Evolutionary conservation across 2,888 invertebrate genomes (phyloP).

Genomic region (Dicycla oo): DNA sequence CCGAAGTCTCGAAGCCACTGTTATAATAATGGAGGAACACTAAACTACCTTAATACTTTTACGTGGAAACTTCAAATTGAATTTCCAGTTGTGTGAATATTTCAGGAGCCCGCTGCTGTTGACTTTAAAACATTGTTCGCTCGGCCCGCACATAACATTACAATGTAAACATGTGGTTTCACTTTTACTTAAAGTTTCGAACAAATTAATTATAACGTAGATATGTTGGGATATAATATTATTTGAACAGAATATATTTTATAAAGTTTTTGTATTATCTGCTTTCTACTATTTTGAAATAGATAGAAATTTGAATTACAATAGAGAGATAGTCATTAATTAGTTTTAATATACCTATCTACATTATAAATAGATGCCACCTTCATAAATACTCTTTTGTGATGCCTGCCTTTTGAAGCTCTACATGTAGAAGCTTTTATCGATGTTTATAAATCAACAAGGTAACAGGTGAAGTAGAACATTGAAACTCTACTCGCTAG

Average conservation of each 20-base stretch:
- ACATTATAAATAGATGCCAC: background rate
- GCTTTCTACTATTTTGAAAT: background rate
- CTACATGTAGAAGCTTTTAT: background rate
- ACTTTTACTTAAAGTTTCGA: constrained; percentile 66
- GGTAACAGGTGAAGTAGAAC: constrained; percentile 6
- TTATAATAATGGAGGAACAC: constrained; percentile 63
- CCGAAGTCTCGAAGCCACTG: constrained; percentile 48
- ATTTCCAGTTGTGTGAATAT: constrained; percentile 83
- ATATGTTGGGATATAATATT: constrained; percentile 44
- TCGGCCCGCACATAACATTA: constrained; percentile 69
- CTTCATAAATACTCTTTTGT: background rate
- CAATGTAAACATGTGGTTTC: constrained; percentile 74
- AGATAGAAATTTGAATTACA: background rate
- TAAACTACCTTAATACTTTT: constrained; percentile 75
- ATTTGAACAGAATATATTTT: constrained; percentile 43
- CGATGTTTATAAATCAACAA: constrained; percentile 8
- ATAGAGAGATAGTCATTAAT: background rate
- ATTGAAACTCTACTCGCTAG: constrained; percentile 21
- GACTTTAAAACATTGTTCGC: constrained; percentile 75
- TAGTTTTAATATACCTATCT: background rate
- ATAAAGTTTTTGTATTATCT: constrained; percentile 13
- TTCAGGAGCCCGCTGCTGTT: constrained; percentile 78
- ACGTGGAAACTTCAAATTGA: constrained; percentile 82
- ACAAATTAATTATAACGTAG: constrained; percentile 63
- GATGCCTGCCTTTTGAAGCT: background rate